phyloP scores from a whole-genome alignment of 2,113 vertebrate species.

The Narcine bancroftii region DNA sequence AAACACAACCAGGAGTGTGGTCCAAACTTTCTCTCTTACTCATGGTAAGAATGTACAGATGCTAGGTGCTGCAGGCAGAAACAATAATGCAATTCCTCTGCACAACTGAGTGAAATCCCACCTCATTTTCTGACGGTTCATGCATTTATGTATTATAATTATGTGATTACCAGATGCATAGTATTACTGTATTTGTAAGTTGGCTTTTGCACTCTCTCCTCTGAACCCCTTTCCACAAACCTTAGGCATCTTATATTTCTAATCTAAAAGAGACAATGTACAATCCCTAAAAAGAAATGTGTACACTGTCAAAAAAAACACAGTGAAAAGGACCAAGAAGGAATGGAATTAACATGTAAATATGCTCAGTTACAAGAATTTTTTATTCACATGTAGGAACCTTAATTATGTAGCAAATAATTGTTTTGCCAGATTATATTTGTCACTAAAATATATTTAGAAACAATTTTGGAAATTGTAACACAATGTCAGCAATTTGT shows the following conservation, averaged over 20 bases:
- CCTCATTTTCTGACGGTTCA: not conserved
- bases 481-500: constrained; percentile 22
- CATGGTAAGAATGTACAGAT: not conserved
- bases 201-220: not conserved
- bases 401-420: not conserved
- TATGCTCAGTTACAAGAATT: not conserved
- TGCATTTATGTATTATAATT: not conserved
- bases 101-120: not conserved
- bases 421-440: not conserved
- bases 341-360: not conserved
- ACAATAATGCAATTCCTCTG: not conserved
- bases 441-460: too few relatives aligned
- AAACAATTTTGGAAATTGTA: constrained; percentile 32
- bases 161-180: not conserved
- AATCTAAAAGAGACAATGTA: not conserved
- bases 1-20: not conserved
- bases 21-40: not conserved
- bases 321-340: not conserved
- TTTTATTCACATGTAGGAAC: not conserved
- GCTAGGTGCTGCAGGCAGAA: not conserved
- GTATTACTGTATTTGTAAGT: too few relatives aligned
- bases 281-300: not conserved
- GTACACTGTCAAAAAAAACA: not conserved
- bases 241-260: not conserved
- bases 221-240: not conserved